Evolutionary conservation across 2,113 vertebrate species (phyloP), one percentile per base, ranked within the genome.

Genomic region (Artemisiospiza belli): DNA sequence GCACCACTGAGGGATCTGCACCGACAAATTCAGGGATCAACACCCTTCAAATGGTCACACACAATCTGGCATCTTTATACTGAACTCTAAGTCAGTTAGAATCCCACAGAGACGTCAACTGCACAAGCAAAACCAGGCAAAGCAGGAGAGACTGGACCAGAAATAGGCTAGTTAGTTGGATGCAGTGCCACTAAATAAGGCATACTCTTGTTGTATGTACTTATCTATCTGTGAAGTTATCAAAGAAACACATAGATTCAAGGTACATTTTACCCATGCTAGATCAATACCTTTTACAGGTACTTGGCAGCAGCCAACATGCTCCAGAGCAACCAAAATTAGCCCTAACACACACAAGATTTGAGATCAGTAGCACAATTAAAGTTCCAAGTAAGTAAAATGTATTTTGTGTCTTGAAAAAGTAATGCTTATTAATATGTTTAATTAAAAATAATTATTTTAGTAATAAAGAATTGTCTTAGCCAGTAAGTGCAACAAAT

Each of bases 1-100:
- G 33, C 99, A 99, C 99, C 99, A 99, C 14, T 99, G 99, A 67
- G 99, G 99, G 94, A 99, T 99, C 99, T 99, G 97, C 41, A 87
- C 79, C 49, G 86, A 64, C 1, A 86, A 87, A 87, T 57, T 31
- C 92, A 39, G 73, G 43, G 92, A 87, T 69, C 68, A 75, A 30
- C 49, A 58, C 28, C 11, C 6, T 31, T 77, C 33, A 46, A 33
- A 44, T 4, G 12, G 7, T 12, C 54, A 86, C 14, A 75, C 44
- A 4, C 10, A 31, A 84, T 66, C 58, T n/a, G 27, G 3, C 46
- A 51, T 17, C 52, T 46, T 12, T 19, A 13, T 13, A 41, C 5
- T 10, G 6, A 66, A 92, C 46, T 27, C 63, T 9, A 67, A 78
- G 23, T 58, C 25, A 59, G 15, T 14, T 11, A 11, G 7, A 58